Base-by-base conservation (phyloP, 2,888 invertebrate genomes). In the Leptinotarsa rubiginosa region DNA sequence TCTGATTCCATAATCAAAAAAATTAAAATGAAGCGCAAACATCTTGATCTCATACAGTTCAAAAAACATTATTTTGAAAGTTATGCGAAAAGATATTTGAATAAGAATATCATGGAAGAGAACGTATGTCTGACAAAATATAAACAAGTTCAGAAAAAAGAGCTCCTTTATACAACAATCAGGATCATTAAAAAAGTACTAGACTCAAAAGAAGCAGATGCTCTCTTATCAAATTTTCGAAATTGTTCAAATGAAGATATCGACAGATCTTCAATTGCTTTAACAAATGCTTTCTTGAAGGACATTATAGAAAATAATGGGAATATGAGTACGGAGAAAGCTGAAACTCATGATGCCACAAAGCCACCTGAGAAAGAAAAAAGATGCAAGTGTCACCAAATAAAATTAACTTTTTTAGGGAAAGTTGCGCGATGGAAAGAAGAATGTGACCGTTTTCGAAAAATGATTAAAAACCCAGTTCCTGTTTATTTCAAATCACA, bases 401-500 rank as follows among this genome's bases (percentile, higher is more conserved):
- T 72, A n/a, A 79, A 71, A 41, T 52, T 72, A 25, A 75, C 75
- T 4, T 77, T 79, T 50, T 49, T 75, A 0, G 80, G 80, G 16
- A 82, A 81, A 74, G 79, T 82, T 31, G 20, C 59, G 12, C 67
- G 71, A 10, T 83, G 82, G 83, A 75, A 66, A 70, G 70, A 73
- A 4, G 72, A 73, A 59, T 78, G 79, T 52, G 65, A 72, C 1
- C 77, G 77, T 47, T 81, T 77, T 62, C 76, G 70, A 25, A 52
- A 73, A 65, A 69, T 80, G 16, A 76, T 83, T 18, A 69, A 75
- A 47, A 73, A 78, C 7, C 76, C 65, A 12, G 70, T 82, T 70
- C 80, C 81, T 4, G n/a, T 62, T 1, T 84, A 83, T 74, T 84
- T 84, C 77, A 49, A 74, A 15, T 83, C 83, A 1, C 78, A 81